Percentiles rank a stretch among this genome's conserved stretches.
Conservation (phyloP, 2,888 invertebrate species). For the Steromphala cineraria region DNA sequence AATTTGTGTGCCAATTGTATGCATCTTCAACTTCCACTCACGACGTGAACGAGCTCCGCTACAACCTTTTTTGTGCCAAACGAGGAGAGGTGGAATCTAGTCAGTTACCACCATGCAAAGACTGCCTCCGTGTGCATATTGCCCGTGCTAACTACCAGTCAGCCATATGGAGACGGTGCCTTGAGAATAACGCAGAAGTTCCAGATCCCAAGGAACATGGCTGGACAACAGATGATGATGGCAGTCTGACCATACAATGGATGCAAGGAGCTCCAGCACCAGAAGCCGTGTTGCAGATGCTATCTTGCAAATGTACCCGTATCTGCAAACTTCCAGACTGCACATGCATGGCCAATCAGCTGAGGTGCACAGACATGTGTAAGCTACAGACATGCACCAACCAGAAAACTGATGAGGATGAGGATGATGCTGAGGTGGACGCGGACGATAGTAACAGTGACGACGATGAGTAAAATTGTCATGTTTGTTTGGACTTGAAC, state of each 20-base stretch:
- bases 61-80: slow-evolving; percentile 23
- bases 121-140: slow-evolving; percentile 9
- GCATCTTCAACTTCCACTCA: no score
- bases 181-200: slow-evolving; percentile 25
- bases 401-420: slow-evolving; percentile 33
- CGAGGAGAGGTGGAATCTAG: slow-evolving; percentile 25
- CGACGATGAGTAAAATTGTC: neutral
- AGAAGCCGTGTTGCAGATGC: slow-evolving; percentile 25
- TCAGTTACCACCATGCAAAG: slow-evolving; percentile 32
- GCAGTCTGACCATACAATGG: neutral
- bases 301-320: slow-evolving; percentile 27
- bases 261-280: slow-evolving; percentile 21
- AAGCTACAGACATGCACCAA: slow-evolving; percentile 14
- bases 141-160: slow-evolving; percentile 35
- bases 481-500: no score
- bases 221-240: slow-evolving; percentile 23
- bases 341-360: slow-evolving; percentile 23
- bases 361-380: slow-evolving; percentile 26
- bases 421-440: slow-evolving; percentile 12
- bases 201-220: slow-evolving; percentile 25
- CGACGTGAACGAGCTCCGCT: no score
- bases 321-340: slow-evolving; percentile 12
- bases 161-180: slow-evolving; percentile 30
- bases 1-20: no score
- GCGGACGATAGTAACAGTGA: neutral